Base-by-base conservation (phyloP, 2,113 vertebrate genomes). In the Sebastes schlegelii region DNA sequence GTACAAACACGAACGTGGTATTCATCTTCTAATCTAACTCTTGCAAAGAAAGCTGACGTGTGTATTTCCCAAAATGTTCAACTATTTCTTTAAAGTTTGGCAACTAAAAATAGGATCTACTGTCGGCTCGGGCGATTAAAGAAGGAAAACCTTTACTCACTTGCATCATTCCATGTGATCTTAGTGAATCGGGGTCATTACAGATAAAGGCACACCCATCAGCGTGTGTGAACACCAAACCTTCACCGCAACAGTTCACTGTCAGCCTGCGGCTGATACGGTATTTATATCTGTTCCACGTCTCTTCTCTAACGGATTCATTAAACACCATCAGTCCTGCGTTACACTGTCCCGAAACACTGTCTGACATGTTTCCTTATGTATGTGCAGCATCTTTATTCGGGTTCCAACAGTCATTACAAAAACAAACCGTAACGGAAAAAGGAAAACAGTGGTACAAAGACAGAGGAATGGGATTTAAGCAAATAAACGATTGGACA, bases 401-500 rank as follows among this genome's bases (percentile, higher is more conserved):
- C 52, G 71, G 64, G 61, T 58, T 69, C 72, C 83, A 83, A 72
- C 67, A 71, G 40, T 43, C 52, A 69, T 76, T 51, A 83, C 77
- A 83, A 85, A 60, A 70, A n/a, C 40, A 65, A 76, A 79, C 65
- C 54, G n/a, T 49, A 82, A 62, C 54, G 64, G 34, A 42, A 60
- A 45, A 79, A 83, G 26, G n/a, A 69, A 73, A 91, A 63, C 26
- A 70, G 61, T 74, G 26, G 46, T 73, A 63, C 66, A 85, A 80
- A 75, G 66, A 34, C 34, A 73, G 52, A 57, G 34, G 61, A 57
- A 46, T 52, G 60, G 12, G 73, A 85, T 66, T 91, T 71, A 88
- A 88, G 74, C 81, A 89, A n/a, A n/a, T n/a, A n/a, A n/a, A n/a
- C n/a, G 88, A 87, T 74, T 83, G 79, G 86, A 80, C 70, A 91